Evolutionary conservation across 2,797 vertebrate genomes (phyloP), one percentile per base, ranked within the genome.

Genomic region (Sebastolobus alascanus): DNA sequence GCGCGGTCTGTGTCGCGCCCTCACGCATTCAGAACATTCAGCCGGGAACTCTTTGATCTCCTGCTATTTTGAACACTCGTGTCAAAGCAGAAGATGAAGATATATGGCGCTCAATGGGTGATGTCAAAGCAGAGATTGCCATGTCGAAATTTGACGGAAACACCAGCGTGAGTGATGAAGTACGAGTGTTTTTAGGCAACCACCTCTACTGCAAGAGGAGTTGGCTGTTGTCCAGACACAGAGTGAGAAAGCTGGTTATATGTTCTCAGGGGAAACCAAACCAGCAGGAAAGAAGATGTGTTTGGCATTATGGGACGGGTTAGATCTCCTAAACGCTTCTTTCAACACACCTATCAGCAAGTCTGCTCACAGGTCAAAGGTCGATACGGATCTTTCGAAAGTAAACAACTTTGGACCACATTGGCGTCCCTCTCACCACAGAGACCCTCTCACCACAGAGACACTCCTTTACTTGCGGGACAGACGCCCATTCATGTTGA

Each of bases 21-120:
- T 90, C 68, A 16, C 82, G 68, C 86, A 87, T 90, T 80, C 78
- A 82, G 27, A 83, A 81, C 89, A 83, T 87, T 88, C 87, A 84
- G 25, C 58, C 75, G 35, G 43, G n/a, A 52, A 59, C 82, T 25
- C 87, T 93, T 92, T 93, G 88, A 94, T 93, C 87, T 85, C 38
- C 58, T 37, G 82, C 91, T 93, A 93, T 94, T 94, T 89, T 87
- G 79, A 80, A 77, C 77, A 46, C 35, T 25, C 25, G 1, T 83
- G 88, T 89, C 90, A 87, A 63, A 93, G 81, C 80, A 80, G 81
- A 64, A 59, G 89, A 92, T 86, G 87, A 89, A 91, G 91, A 91
- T 87, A 73, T 73, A 85, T 71, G 72, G 83, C 18, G 9, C 77
- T 89, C 75, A 50, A 7, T 38, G 63, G 63, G 67, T 64, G 64